Conservation (phyloP, 1,140 invertebrate genomes). For the Ceratoteleas bidentatus region DNA sequence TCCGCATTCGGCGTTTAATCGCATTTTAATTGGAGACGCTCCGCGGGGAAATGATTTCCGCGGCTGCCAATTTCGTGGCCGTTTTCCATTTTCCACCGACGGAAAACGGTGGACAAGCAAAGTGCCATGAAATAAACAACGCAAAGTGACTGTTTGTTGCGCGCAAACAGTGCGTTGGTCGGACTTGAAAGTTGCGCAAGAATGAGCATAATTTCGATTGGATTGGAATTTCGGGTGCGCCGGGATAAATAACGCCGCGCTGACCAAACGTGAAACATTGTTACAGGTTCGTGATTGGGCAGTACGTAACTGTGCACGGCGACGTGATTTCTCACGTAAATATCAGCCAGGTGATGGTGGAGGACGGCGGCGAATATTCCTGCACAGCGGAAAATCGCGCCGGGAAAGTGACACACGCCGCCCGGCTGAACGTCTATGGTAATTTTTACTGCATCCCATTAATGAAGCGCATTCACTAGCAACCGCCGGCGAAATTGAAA, state of each 20-base stretch:
- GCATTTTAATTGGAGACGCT: no score
- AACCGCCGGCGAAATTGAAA: no score
- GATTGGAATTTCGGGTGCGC: not conserved
- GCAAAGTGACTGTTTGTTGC: not conserved
- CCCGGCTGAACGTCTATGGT: constrained; percentile 93
- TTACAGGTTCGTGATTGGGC: constrained; percentile 89
- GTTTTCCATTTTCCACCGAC: no score
- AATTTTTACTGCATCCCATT: constrained; percentile 74
- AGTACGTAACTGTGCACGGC: constrained; percentile 90
- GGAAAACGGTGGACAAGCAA: no score
- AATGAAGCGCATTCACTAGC: no score
- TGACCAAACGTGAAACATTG: constrained; percentile 35
- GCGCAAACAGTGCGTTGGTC: not conserved
- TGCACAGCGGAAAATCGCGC: constrained; percentile 91
- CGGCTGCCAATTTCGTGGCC: no score
- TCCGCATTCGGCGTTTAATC: no score
- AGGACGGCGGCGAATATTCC: constrained; percentile 93
- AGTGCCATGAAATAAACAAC: not conserved
- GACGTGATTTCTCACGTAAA: constrained; percentile 94
- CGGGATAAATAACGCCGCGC: constrained; percentile 36
- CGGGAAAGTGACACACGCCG: constrained; percentile 88
- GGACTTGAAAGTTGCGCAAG: not conserved
- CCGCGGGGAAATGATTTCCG: no score
- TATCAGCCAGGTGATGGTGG: constrained; percentile 90
- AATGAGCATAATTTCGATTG: constrained; percentile 9